Evolutionary conservation across 2,888 invertebrate species (phyloP), one percentile per base, ranked within the genome.

Genomic region (Orchesellides sinensis): DNA sequence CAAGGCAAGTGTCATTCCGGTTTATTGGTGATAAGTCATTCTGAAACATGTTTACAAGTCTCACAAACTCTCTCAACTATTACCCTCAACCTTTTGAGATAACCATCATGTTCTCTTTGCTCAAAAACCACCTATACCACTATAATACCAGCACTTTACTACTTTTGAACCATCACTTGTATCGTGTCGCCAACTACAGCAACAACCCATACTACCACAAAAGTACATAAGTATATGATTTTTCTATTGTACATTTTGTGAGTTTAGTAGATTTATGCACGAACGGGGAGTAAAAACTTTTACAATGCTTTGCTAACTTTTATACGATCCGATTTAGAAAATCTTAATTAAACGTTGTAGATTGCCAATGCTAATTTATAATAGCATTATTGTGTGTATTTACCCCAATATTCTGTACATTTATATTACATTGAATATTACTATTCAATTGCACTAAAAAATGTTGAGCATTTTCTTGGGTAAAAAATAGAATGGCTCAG

Each of bases 11-110:
- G 82, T 82, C 82, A 82, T 82, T 82, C 82, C 82, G 82, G 75
- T 82, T 82, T 82, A 82, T 82, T 82, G 82, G 82, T 82, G 75
- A 82, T 82, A 82, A 82, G 82, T 82, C 82, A 82, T 82, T 82
- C 82, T 75, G 82, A 82, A 82, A 82, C 82, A 82, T 82, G 82
- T 82, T 82, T 82, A 82, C 82, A 82, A 82, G 82, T 74, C 63
- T 82, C 82, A 82, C 63, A 82, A 65, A 54, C 69, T 69, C 81
- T 81, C 75, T 82, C 75, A 75, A 70, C 75, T 74, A 75, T 82
- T 75, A 82, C 82, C 82, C 75, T 82, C 82, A 25, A 75, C 70
- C 63, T 82, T 68, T 78, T 72, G 49, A 82, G 82, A 82, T 82
- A 82, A 82, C 82, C 74, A 82, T 82, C 82, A 75, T 82, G 82